Evolutionary conservation across 2,113 vertebrate species (phyloP), one percentile per base, ranked within the genome.

Genomic region (Antechinus stuartii): DNA sequence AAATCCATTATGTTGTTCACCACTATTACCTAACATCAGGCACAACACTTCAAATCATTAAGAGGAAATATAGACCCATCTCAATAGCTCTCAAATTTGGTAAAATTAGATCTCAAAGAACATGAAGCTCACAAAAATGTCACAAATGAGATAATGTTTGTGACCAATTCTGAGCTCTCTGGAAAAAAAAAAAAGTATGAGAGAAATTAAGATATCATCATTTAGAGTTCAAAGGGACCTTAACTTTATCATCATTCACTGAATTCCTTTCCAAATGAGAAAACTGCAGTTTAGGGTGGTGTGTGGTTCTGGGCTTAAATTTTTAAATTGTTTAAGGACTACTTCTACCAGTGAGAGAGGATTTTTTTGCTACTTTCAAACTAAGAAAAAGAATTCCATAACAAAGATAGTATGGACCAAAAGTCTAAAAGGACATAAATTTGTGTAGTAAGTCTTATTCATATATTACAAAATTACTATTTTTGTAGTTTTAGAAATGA

Each of bases 331-430:
- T 42, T 22, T 47, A 84, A 91, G 76, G 61, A 14, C 19, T 27
- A n/a, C 47, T 94, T 68, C 55, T 84, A 95, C 54, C 14, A 76
- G 61, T 92, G 61, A 76, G 11, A 54, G 23, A 89, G 54, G 35
- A 50, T 55, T 23, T 25, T 16, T 22, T 9, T 68, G 22, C 54
- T 94, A 84, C 68, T 84, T 93, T 93, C 35, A 91, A 95, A 91
- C 1, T 53, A 26, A 35, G 5, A 76, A 91, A 92, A 89, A 91
- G 93, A 47, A n/a, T 92, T 93, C 55, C 27, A 95, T 23, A 91
- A 92, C n/a, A 91, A 96, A 95, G 91, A 84, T 42, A 91, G 47
- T 54, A n/a, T 26, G 91, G 54, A 90, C 57, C 54, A 92, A 54
- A 26, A 92, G 14, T 46, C 90, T 42, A 84, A 42, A 49, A 22